Percentiles rank a stretch among this genome's conserved stretches.
phyloP scores from a whole-genome alignment of 2,113 vertebrate genomes.

The Lipophrys pholis region DNA sequence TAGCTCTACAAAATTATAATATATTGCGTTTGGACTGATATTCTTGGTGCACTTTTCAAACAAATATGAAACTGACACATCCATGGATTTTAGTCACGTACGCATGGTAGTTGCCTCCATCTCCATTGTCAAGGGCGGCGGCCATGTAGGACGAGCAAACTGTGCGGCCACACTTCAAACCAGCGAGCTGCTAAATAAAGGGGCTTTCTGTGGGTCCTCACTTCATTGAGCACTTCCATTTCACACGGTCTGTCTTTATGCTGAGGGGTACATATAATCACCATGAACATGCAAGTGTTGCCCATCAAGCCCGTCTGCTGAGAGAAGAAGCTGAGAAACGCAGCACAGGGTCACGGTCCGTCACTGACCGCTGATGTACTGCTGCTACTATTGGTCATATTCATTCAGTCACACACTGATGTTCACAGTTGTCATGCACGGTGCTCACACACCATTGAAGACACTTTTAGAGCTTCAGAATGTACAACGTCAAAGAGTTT shows the following conservation, averaged over 20 bases:
- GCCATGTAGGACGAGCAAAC: conserved; percentile 9
- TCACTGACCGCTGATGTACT: conserved; percentile 6
- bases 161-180: conserved; percentile 34
- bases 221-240: conserved; percentile 55
- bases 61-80: not conserved
- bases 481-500: too few species aligned
- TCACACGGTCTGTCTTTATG: conserved; percentile 11
- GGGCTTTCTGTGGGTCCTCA: conserved; percentile 40
- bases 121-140: not conserved
- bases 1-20: not conserved
- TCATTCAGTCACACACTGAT: too few species aligned
- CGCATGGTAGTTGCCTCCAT: conserved; percentile 24
- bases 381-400: too few species aligned
- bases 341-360: not conserved
- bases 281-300: conserved; percentile 47
- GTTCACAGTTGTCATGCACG: too few species aligned
- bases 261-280: conserved; percentile 20
- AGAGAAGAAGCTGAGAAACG: not conserved
- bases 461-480: too few species aligned
- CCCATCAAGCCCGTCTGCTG: conserved; percentile 3
- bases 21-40: not conserved
- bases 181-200: conserved; percentile 67
- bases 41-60: not conserved
- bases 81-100: not conserved
- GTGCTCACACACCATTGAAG: too few species aligned